Evolutionary conservation across 2,888 invertebrate genomes (phyloP).

Genomic region (Melanotus villosus): DNA sequence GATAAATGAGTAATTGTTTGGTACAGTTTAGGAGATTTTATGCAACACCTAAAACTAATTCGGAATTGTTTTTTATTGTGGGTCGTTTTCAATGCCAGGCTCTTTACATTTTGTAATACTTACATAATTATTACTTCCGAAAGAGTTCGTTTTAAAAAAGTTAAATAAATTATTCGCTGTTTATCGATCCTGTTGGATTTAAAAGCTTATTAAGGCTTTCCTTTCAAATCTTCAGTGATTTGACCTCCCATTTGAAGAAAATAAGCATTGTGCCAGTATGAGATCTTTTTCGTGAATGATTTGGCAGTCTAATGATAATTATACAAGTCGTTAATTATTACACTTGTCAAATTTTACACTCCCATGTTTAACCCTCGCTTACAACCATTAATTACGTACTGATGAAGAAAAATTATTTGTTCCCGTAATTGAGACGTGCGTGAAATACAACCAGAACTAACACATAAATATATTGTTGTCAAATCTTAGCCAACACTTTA

Average conservation of each 20-base stretch:
- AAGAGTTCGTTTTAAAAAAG: too few species aligned
- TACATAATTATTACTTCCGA: conserved; percentile 10
- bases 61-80: conserved; percentile 15
- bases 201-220: too few species aligned
- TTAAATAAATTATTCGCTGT: too few species aligned
- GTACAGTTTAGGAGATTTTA: conserved; percentile 30
- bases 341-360: conserved; percentile 38
- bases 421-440: conserved; percentile 33
- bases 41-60: conserved; percentile 20
- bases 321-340: conserved; percentile 32
- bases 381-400: conserved; percentile 29
- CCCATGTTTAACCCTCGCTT: conserved; percentile 29
- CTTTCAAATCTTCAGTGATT: conserved; percentile 11
- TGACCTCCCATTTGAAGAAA: conserved; percentile 27
- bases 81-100: conserved; percentile 11
- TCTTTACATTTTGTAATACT: conserved; percentile 11
- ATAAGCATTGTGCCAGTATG: conserved; percentile 14
- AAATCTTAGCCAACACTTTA: conserved; percentile 22
- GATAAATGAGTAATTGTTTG: conserved; percentile 31
- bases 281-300: conserved; percentile 30
- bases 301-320: conserved; percentile 37
- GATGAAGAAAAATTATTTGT: conserved; percentile 30
- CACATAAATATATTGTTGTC: conserved; percentile 9
- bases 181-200: too few species aligned
- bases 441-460: conserved; percentile 2